Conservation (phyloP, 2,888 invertebrate genomes). For the Aproaerema taeniolella region DNA sequence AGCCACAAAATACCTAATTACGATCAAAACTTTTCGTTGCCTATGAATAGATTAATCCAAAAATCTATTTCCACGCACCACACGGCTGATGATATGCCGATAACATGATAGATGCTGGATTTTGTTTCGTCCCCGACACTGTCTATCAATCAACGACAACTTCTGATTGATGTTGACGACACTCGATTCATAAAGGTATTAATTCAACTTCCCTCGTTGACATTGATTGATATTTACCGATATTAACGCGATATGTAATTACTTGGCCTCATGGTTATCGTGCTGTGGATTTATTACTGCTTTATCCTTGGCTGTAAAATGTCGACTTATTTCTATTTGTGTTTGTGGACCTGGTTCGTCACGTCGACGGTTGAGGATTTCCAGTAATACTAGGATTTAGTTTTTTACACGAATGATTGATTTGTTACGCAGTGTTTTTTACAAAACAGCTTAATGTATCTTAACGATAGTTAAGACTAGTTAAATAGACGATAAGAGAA, state of each 20-base stretch:
- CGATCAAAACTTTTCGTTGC: no score
- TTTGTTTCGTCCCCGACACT: constrained; percentile 45
- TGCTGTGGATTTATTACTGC: constrained; percentile 7
- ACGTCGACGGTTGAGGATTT: no score
- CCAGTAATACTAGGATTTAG: no score
- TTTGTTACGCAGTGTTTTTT: no score
- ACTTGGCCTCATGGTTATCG: constrained; percentile 21
- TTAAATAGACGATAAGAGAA: no score
- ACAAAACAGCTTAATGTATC: no score
- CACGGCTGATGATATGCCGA: constrained; percentile 11
- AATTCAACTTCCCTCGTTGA: constrained; percentile 49
- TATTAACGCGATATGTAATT: constrained; percentile 51
- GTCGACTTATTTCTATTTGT: neutral
- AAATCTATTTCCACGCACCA: constrained; percentile 5
- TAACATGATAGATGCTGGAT: constrained; percentile 45
- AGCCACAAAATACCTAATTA: no score
- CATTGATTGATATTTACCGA: constrained; percentile 57
- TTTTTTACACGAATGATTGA: no score
- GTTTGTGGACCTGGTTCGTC: neutral
- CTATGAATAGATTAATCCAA: constrained; percentile 7
- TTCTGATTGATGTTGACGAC: constrained; percentile 64
- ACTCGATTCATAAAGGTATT: constrained; percentile 61
- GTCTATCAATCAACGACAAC: constrained; percentile 56
- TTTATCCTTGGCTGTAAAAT: constrained; percentile 11
- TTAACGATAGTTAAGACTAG: no score